Base-by-base conservation (phyloP, 2,888 invertebrate genomes). In the Crocallis elinguaria region DNA sequence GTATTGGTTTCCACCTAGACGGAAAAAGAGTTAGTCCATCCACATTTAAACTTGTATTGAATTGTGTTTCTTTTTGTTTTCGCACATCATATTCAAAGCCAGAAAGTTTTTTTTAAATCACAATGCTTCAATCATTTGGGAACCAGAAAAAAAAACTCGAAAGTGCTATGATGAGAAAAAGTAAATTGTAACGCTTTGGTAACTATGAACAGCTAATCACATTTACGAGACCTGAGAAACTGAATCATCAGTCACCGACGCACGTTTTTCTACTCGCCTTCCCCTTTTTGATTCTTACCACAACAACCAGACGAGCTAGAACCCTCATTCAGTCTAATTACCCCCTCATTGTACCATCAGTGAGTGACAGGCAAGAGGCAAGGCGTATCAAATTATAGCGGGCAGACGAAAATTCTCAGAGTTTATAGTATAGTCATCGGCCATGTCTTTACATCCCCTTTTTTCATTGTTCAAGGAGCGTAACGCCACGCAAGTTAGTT, bases 401-500 rank as follows among this genome's bases (percentile, higher is more conserved):
- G 84, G 44, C 67, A 72, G 69, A 76, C 67, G 56, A 60, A 63
- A 76, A 76, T 85, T 85, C 85, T 77, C 81, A 79, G 78, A 74
- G 76, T 77, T 71, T 71, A 72, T 75, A 75, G 72, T 74, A 74
- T 71, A 77, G 77, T 81, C 75, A 82, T 78, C 77, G 75, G 72
- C 71, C 79, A 75, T 77, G 74, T 77, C 79, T 76, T 69, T 72
- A 73, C 76, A 82, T 78, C 83, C 84, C 84, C 82, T 84, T 85
- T 74, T 86, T 87, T 82, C 85, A 84, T 83, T 88, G 88, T 82
- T 78, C 84, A 86, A 72, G 76, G 67, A 84, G 79, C 89, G 87
- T 85, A 79, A 82, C 89, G 79, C 82, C 84, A 85, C 84, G 85
- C 86, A 81, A 85, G 77, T 76, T 61, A 67, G 81, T 88, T 88